Base-by-base conservation (phyloP, 2,113 vertebrate species). In the Fulica atra region DNA sequence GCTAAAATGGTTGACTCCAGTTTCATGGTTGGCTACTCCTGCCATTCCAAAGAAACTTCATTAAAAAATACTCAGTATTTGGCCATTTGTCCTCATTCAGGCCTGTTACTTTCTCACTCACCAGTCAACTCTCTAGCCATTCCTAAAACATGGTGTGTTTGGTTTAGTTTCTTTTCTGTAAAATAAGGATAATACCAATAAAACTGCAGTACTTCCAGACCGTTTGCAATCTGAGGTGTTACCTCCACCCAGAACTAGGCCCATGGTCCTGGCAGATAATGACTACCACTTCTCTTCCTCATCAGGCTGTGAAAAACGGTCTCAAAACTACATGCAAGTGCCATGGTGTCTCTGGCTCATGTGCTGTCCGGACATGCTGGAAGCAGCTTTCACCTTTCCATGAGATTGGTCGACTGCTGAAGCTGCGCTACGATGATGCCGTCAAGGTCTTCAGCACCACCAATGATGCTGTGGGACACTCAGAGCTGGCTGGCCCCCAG, bases 301-400 rank as follows among this genome's bases (percentile, higher is more conserved):
- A 10, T 3, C 97, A 99, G 99, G 99, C 99, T 3, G 99, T 99
- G 95, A 99, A 99, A 97, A 99, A 98, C 1, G 99, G 99, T 54
- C 98, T 99, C 94, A 99, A 99, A 97, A 99, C 99, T 28, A 99
- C 99, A 5, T 99, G 99, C 94, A 99, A 99, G 97, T 99, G 99
- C 96, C 99, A 99, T 0, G 99, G 99, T 0, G 99, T 99, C 84
- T 99, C 99, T 0, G 99, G 99, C 77, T 99, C 99, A 2, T 99
- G 99, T 5, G 99, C 99, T 0, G 98, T 99, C 29, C 98, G 99
- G 35, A 99, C 99, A 8, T 99, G 99, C 96, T 99, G 99, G 99
- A 99, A 99, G 97, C 99, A 99, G 98, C 99, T 99, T 86, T 99
- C 99, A 0, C 99, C 99, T 0, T 99, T 99, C 96, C 99, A 99